These are phyloP conservation scores for Tylochromis polylepis DNA, from an alignment of 2,113 vertebrate species.

Conservation along the genomic window DNA sequence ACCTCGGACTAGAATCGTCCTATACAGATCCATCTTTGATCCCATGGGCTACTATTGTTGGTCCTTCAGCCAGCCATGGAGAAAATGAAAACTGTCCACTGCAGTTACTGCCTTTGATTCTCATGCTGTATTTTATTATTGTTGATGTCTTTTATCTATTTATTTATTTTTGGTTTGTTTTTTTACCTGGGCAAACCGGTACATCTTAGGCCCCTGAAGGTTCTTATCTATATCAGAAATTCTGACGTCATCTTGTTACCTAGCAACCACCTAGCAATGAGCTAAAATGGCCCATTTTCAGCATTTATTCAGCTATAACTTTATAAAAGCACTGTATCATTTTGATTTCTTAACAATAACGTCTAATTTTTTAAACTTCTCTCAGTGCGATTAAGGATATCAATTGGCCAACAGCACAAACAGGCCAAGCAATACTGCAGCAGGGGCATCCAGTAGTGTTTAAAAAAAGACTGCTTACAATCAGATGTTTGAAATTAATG, in stretches of 20 bases:
- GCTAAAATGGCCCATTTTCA: neutral
- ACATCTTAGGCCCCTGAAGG: neutral
- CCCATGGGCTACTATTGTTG: neutral
- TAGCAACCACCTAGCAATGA: neutral
- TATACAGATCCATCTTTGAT: neutral
- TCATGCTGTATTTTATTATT: neutral
- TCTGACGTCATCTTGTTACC: neutral
- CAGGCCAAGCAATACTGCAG: neutral
- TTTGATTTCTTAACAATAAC: neutral
- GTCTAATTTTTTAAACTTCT: fast-evolving
- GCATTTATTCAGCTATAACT: neutral
- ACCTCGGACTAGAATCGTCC: neutral
- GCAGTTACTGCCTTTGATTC: neutral
- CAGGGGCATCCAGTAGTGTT: neutral
- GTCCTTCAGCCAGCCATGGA: neutral
- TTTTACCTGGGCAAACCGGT: fast-evolving
- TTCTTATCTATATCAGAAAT: neutral
- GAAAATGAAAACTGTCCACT: neutral
- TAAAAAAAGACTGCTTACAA: neutral
- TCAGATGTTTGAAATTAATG: neutral
- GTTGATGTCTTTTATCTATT: neutral
- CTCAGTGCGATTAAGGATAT: neutral
- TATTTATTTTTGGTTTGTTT: neutral
- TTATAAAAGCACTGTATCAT: neutral
- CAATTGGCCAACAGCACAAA: neutral